phyloP scores from a whole-genome alignment of 2,797 vertebrate genomes.

The Etheostoma nigrum region DNA sequence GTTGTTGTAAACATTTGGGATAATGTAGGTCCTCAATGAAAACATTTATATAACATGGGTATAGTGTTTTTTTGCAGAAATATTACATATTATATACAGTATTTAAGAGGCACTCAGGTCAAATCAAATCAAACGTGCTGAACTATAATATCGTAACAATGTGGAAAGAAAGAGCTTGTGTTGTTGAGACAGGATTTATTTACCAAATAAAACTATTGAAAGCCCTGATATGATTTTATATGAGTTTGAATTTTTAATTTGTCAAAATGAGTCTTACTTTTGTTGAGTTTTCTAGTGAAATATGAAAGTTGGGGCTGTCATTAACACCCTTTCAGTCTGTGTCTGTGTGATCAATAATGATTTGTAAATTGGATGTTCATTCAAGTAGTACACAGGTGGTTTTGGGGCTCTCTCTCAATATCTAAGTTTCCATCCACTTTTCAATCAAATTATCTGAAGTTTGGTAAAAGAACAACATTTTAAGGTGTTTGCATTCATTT shows the following conservation, averaged over 20 bases:
- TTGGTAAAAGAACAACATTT: too few relatives aligned
- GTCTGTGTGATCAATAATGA: slow-evolving; percentile 24
- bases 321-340: neutral
- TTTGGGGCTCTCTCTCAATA: neutral
- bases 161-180: neutral
- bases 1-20: too few relatives aligned
- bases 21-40: too few relatives aligned
- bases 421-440: neutral
- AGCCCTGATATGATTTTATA: neutral
- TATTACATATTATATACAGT: neutral
- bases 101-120: neutral
- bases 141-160: neutral
- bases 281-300: neutral
- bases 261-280: neutral
- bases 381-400: slow-evolving; percentile 14
- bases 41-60: too few relatives aligned
- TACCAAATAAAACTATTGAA: neutral
- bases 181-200: neutral
- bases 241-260: neutral
- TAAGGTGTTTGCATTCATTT: too few relatives aligned
- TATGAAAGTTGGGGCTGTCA: neutral
- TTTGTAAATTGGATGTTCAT: slow-evolving; percentile 34
- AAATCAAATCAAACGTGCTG: neutral
- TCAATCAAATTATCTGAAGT: too few relatives aligned
- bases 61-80: too few relatives aligned